Evolutionary conservation across 2,113 vertebrate species (phyloP).

Genomic region (Heterochromis multidens): DNA sequence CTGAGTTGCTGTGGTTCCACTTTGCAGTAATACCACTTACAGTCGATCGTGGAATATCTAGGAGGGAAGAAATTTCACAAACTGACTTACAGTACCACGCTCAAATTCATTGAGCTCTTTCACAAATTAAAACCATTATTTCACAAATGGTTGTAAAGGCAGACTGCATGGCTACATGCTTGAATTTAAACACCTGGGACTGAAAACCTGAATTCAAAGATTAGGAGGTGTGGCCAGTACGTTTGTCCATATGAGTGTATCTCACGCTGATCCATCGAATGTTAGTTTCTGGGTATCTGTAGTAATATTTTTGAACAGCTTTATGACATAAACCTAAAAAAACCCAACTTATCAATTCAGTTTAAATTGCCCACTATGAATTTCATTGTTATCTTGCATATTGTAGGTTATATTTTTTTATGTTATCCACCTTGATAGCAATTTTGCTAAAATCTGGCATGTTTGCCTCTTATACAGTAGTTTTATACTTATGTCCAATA

Average conservation of each 20-base stretch:
- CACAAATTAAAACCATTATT: neutral
- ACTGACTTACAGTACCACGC: neutral
- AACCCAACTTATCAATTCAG: no score
- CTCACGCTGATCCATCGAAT: neutral
- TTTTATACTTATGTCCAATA: neutral
- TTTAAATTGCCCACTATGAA: neutral
- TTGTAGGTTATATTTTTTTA: neutral
- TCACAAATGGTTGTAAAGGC: neutral
- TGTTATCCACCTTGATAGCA: neutral
- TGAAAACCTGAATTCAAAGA: neutral
- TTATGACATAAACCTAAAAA: neutral
- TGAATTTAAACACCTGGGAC: neutral
- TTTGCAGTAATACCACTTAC: neutral
- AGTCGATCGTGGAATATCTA: neutral
- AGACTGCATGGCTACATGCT: neutral
- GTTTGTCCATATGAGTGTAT: neutral
- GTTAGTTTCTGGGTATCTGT: neutral
- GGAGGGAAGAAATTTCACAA: no score
- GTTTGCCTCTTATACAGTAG: neutral
- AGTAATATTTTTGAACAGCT: neutral
- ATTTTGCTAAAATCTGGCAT: neutral
- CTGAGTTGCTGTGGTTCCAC: neutral
- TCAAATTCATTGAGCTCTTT: neutral
- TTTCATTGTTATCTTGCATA: neutral
- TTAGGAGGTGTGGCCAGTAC: neutral